phyloP scores from a whole-genome alignment of 2,797 vertebrate species.

The Notoglanidium macrostoma region DNA sequence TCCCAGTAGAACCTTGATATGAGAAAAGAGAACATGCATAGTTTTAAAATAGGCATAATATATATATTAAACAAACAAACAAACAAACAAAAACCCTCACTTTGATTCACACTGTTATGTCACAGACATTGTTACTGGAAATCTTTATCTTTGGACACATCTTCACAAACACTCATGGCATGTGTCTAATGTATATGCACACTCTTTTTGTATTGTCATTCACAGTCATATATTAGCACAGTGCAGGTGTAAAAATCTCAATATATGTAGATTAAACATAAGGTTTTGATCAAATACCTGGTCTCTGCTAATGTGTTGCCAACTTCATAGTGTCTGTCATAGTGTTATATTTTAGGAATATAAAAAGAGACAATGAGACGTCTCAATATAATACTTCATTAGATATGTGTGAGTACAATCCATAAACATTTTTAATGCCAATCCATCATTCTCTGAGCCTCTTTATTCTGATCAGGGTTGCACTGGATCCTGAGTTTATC shows the following conservation, averaged over 20 bases:
- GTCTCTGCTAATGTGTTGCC: background rate
- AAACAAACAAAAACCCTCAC: background rate
- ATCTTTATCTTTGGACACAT: background rate
- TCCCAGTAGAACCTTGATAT: slow-evolving; percentile 94
- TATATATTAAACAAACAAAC: background rate
- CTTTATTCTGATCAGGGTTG: too few species aligned
- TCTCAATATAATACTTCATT: background rate
- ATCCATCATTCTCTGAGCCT: too few species aligned
- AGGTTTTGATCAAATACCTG: background rate
- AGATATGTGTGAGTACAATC: background rate
- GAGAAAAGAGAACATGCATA: background rate
- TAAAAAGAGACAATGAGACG: background rate
- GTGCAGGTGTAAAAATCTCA: background rate
- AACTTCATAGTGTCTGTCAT: background rate
- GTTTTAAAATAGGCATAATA: background rate
- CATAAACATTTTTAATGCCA: too few species aligned
- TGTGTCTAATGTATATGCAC: background rate
- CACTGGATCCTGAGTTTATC: too few species aligned
- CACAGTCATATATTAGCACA: background rate
- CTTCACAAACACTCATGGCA: background rate
- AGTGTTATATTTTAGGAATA: background rate
- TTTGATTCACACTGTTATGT: background rate
- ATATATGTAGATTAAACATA: background rate
- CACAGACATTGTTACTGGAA: background rate
- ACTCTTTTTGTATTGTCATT: background rate